A percentile compares a stretch with the other conserved stretches of the same genome.
These are phyloP conservation scores for Sitta europaea DNA, from an alignment of 2,113 vertebrate species.

Conservation along the genomic window DNA sequence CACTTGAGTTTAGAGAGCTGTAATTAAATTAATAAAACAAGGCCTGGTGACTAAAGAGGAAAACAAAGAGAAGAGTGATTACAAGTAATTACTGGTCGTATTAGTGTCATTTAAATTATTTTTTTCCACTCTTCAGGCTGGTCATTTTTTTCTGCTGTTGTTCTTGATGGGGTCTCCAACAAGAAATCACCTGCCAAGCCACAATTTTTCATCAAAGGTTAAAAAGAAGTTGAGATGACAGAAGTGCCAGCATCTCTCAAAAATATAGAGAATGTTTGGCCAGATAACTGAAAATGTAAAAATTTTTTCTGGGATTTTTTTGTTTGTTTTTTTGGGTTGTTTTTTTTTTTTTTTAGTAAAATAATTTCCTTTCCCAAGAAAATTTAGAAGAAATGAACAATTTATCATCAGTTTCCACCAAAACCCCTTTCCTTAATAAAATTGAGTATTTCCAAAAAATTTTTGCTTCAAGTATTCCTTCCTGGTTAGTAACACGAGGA, in stretches of 20 bases:
- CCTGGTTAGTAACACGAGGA: neutral
- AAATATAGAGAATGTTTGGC: neutral
- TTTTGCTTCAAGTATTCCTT: neutral
- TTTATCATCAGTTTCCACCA: neutral
- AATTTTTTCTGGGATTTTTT: neutral
- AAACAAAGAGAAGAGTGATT: neutral
- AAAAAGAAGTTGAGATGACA: neutral
- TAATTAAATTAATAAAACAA: constrained; percentile 46
- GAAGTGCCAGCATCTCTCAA: neutral
- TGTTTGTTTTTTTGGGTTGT: neutral
- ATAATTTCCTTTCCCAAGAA: neutral
- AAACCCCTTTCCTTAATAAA: neutral
- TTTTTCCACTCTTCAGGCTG: neutral
- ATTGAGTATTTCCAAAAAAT: fast-evolving
- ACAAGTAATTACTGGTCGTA: neutral
- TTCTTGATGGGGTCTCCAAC: neutral
- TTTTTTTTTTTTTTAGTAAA: neutral
- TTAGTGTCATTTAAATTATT: neutral
- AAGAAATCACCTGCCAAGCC: neutral
- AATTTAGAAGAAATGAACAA: neutral
- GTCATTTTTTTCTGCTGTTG: neutral
- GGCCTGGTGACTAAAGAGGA: neutral
- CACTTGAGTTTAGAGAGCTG: neutral
- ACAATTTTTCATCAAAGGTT: neutral
- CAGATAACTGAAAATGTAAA: neutral